Percentiles rank a stretch among this genome's conserved stretches.
Evolutionary conservation across 2,797 vertebrate genomes (phyloP).

Genomic region (Betta splendens): DNA sequence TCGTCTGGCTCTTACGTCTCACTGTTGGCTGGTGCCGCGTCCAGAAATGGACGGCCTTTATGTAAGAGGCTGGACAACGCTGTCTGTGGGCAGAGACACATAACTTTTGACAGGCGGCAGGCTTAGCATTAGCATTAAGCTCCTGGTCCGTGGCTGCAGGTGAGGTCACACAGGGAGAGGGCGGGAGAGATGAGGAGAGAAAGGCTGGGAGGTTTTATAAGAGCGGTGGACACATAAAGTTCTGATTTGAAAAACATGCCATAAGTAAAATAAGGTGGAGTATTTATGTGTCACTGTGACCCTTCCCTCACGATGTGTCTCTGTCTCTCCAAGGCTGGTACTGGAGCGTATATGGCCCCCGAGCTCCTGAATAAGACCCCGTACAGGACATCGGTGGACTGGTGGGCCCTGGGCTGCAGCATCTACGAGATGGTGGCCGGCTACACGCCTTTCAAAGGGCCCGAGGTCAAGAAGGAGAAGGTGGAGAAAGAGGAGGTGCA

Average conservation of each 20-base stretch:
- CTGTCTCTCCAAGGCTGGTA: slow-evolving; percentile 86
- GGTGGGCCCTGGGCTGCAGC: slow-evolving; percentile 94
- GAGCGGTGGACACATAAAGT: no score
- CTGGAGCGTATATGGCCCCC: slow-evolving; percentile 94
- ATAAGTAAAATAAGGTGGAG: no score
- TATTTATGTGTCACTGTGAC: no score
- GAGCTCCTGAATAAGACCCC: slow-evolving; percentile 88
- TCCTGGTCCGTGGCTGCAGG: slow-evolving; percentile 53
- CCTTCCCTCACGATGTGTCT: neutral
- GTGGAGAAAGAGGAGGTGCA: slow-evolving; percentile 91
- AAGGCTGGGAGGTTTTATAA: slow-evolving; percentile 3
- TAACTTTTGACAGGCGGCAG: slow-evolving; percentile 79
- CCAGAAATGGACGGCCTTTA: slow-evolving; percentile 59
- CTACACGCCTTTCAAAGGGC: slow-evolving; percentile 91
- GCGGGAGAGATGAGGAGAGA: slow-evolving; percentile 8
- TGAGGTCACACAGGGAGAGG: slow-evolving; percentile 49
- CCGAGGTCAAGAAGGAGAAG: slow-evolving; percentile 88
- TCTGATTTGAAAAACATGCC: no score
- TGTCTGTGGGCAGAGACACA: slow-evolving; percentile 66
- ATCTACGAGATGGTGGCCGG: slow-evolving; percentile 96
- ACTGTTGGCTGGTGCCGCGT: slow-evolving; percentile 8
- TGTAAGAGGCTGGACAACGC: slow-evolving; percentile 56
- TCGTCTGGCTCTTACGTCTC: slow-evolving; percentile 22
- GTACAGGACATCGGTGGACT: slow-evolving; percentile 92
- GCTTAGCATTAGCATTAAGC: slow-evolving; percentile 80